phyloP scores from a whole-genome alignment of 2,797 vertebrate genomes.

The Rhyacichthys aspro region DNA sequence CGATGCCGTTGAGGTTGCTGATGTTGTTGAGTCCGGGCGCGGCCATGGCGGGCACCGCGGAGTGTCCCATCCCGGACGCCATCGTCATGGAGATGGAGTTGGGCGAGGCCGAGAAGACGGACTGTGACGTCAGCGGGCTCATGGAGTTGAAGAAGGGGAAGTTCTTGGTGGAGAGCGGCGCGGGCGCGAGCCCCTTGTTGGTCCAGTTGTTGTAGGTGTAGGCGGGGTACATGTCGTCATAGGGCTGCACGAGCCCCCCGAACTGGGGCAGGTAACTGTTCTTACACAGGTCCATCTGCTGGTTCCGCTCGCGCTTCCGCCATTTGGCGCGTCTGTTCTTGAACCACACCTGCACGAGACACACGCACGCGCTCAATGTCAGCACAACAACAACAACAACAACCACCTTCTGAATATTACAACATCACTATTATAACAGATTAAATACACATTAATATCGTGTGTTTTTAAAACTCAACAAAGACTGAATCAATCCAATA shows the following conservation, averaged over 20 bases:
- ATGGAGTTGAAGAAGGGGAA: conserved; percentile 99
- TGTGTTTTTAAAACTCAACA: too few relatives aligned
- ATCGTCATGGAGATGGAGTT: conserved; percentile 98
- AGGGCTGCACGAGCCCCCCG: conserved; percentile 96
- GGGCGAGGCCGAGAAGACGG: conserved; percentile 93
- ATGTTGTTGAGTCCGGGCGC: conserved; percentile 94
- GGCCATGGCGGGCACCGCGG: conserved; percentile 91
- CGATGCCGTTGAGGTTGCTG: conserved; percentile 93
- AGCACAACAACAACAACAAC: not conserved
- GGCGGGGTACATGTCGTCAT: conserved; percentile 96
- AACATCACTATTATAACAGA: too few relatives aligned
- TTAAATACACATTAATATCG: too few relatives aligned
- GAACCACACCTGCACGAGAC: conserved; percentile 90
- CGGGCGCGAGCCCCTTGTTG: conserved; percentile 92
- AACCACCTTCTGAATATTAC: not conserved
- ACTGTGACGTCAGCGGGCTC: conserved; percentile 95
- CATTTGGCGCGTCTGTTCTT: conserved; percentile 98
- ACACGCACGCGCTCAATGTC: not conserved
- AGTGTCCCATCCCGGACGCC: conserved; percentile 94
- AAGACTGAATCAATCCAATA: too few relatives aligned
- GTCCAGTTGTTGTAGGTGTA: conserved; percentile 99
- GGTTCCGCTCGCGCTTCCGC: conserved; percentile 97
- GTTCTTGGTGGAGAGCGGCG: conserved; percentile 94
- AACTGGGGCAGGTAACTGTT: conserved; percentile 98
- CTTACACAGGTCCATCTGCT: conserved; percentile 99